Percentiles rank a stretch among this genome's conserved stretches.
These are phyloP conservation scores for Sturmia bella DNA, from an alignment of 2,888 invertebrate species.

Conservation along the genomic window DNA sequence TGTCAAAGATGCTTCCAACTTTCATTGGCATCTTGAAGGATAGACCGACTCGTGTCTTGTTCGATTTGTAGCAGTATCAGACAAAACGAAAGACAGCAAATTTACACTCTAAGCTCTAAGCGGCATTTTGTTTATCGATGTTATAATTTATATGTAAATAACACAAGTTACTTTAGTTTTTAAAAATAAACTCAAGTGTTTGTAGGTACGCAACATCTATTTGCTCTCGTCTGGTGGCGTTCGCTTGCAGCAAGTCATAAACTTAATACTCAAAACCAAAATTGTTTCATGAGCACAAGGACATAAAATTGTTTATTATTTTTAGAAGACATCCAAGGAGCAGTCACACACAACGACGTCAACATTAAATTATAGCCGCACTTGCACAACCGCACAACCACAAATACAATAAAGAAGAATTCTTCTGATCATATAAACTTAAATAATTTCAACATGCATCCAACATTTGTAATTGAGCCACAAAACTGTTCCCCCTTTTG, in stretches of 20 bases:
- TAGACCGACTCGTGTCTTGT: too few relatives aligned
- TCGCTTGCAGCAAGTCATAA: slow-evolving; percentile 36
- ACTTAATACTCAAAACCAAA: slow-evolving; percentile 52
- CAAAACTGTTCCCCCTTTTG: slow-evolving; percentile 1
- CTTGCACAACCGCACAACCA: not conserved
- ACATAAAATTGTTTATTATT: slow-evolving; percentile 58
- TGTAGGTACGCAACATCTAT: not conserved
- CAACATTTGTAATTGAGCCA: slow-evolving; percentile 36
- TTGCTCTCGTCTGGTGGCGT: not conserved
- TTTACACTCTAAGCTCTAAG: too few relatives aligned
- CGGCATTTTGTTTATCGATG: slow-evolving; percentile 3
- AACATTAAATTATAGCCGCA: not conserved
- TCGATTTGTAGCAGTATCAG: too few relatives aligned
- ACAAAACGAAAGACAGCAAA: too few relatives aligned
- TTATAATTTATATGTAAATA: slow-evolving; percentile 20
- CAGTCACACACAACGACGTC: not conserved
- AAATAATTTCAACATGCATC: slow-evolving; percentile 20
- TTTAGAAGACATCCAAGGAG: slow-evolving; percentile 35
- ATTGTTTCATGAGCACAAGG: slow-evolving; percentile 47
- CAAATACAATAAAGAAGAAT: not conserved
- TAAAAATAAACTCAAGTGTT: slow-evolving; percentile 1
- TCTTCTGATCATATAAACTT: slow-evolving; percentile 5
- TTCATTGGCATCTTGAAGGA: too few relatives aligned
- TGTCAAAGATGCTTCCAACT: too few relatives aligned
- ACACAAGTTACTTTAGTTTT: slow-evolving; percentile 2